A percentile compares a stretch with the other conserved stretches of the same genome.
Conservation (phyloP, 2,113 vertebrate genomes). For the Neolamprologus ventralis region DNA sequence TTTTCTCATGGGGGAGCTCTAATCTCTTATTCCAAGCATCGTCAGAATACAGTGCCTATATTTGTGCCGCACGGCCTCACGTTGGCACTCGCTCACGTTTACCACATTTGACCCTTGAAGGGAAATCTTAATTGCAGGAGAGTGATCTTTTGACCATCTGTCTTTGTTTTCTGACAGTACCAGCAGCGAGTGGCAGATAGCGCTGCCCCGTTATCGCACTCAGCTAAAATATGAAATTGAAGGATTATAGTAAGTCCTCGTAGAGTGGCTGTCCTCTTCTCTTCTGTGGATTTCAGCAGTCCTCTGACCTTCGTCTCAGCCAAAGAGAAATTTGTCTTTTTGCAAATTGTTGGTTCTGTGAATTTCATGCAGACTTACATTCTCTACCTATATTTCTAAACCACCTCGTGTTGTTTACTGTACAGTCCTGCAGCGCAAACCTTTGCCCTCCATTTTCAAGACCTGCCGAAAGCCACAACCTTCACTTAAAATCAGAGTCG, state of each 20-base stretch:
- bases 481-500: not conserved
- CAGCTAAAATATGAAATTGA: slow-evolving; percentile 45
- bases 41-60: not conserved
- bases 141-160: slow-evolving; percentile 35
- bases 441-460: not conserved
- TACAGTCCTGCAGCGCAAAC: not conserved
- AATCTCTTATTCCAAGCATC: not conserved
- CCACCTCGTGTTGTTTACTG: not conserved
- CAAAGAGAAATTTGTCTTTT: not conserved
- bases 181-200: slow-evolving; percentile 22
- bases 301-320: not conserved
- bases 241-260: slow-evolving; percentile 50
- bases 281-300: slow-evolving; percentile 12
- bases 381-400: not conserved
- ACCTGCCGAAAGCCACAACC: not conserved
- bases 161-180: slow-evolving; percentile 39
- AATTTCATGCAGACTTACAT: not conserved
- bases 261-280: not conserved
- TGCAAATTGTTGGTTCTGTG: not conserved
- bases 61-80: not conserved
- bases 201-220: slow-evolving; percentile 6
- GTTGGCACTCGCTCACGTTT: not conserved
- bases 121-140: slow-evolving; percentile 47
- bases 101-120: slow-evolving; percentile 36
- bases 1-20: slow-evolving; percentile 34